A percentile compares a stretch with the other conserved stretches of the same genome.
Conservation (phyloP, 2,113 vertebrate genomes). For the Osmerus eperlanus region DNA sequence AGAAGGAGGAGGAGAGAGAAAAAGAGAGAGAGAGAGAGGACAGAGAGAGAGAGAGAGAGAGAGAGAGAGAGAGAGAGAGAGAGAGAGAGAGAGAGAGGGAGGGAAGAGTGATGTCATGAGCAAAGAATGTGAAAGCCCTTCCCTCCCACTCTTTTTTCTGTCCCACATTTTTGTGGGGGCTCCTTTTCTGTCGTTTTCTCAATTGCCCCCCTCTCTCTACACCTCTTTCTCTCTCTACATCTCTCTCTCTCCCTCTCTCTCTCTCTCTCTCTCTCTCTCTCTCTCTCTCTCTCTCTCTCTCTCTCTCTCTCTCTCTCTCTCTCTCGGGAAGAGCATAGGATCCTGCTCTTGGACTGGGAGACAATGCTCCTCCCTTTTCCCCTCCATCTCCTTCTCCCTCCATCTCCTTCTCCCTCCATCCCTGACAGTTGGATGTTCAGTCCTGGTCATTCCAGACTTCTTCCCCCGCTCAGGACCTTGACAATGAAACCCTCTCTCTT, state of each 20-base stretch:
- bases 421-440: conserved; percentile 31
- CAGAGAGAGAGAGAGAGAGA: conserved; percentile 5
- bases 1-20: too few relatives aligned
- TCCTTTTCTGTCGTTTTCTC: conserved; percentile 35
- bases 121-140: conserved; percentile 63
- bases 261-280: conserved; percentile 6
- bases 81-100: conserved; percentile 19
- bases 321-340: conserved; percentile 8
- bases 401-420: conserved; percentile 9
- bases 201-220: conserved; percentile 17
- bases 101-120: conserved; percentile 68
- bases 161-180: conserved; percentile 52
- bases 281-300: conserved; percentile 18
- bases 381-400: neutral
- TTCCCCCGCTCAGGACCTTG: conserved; percentile 26
- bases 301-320: neutral
- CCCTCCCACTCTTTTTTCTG: conserved; percentile 38
- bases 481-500: conserved; percentile 27
- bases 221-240: neutral
- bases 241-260: neutral
- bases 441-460: conserved; percentile 28
- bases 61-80: conserved; percentile 12
- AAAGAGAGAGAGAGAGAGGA: conserved; percentile 14
- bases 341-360: neutral
- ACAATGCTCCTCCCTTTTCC: conserved; percentile 42